Percentiles rank a stretch among this genome's conserved stretches.
Conservation (phyloP, 2,888 invertebrate species). For the Tetanocera ferruginea region DNA sequence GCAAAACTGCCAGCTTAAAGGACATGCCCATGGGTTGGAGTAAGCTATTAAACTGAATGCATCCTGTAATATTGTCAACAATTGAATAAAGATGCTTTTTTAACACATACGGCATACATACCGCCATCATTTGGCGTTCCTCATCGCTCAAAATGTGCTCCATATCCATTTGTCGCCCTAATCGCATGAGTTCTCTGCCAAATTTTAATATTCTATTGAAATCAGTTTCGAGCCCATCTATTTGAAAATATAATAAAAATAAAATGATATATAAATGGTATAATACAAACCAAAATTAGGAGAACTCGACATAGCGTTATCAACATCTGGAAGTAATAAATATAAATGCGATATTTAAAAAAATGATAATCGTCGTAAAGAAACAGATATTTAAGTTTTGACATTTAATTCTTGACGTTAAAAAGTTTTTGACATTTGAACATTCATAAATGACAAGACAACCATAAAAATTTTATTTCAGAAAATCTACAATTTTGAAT, state of each 20-base stretch:
- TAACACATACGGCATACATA: conserved; percentile 58
- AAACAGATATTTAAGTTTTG: too few species aligned
- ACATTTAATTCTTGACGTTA: too few species aligned
- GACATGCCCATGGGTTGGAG: conserved; percentile 97
- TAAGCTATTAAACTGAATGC: conserved; percentile 98
- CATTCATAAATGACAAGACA: too few species aligned
- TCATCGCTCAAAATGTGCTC: conserved; percentile 83
- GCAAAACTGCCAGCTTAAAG: conserved; percentile 95
- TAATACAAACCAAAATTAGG: conserved; percentile 78
- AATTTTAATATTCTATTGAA: conserved; percentile 95
- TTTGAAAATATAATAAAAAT: too few species aligned
- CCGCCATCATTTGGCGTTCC: conserved; percentile 93
- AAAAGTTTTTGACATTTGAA: too few species aligned
- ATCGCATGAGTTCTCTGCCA: conserved; percentile 91
- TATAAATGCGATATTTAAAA: too few species aligned
- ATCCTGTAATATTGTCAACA: conserved; percentile 75
- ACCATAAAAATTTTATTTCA: too few species aligned
- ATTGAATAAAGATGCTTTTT: not conserved
- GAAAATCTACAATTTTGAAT: too few species aligned
- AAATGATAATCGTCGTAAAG: too few species aligned
- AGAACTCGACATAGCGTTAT: conserved; percentile 70
- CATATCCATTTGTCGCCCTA: conserved; percentile 87
- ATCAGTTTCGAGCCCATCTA: conserved; percentile 68
- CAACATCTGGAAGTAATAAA: conserved; percentile 55
- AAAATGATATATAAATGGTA: too few species aligned